A percentile compares a stretch with the other conserved stretches of the same genome.
phyloP scores from a whole-genome alignment of 2,888 invertebrate species.

The Autographa pulchrina region DNA sequence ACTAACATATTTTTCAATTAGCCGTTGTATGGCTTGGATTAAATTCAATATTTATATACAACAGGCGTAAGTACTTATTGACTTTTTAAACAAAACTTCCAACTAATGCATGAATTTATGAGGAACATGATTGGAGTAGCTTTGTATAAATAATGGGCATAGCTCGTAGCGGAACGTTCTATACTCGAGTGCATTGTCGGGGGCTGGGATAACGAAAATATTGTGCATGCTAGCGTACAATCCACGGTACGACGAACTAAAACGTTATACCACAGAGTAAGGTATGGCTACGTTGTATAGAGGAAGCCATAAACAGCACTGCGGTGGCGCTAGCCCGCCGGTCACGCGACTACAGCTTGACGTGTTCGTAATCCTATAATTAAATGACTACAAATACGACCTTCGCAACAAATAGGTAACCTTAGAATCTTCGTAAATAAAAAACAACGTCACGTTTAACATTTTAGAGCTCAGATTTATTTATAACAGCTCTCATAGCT shows the following conservation, averaged over 20 bases:
- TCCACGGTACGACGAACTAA: slow-evolving; percentile 34
- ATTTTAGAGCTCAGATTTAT: slow-evolving; percentile 4
- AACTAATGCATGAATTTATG: neutral
- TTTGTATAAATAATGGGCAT: neutral
- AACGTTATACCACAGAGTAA: slow-evolving; percentile 3
- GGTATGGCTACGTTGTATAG: slow-evolving; percentile 27
- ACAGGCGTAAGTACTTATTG: too few species aligned
- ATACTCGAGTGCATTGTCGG: slow-evolving; percentile 9
- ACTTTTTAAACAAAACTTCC: too few species aligned
- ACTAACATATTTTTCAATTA: too few species aligned
- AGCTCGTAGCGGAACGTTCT: slow-evolving; percentile 15
- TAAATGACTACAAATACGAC: slow-evolving; percentile 72
- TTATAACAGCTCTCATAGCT: neutral
- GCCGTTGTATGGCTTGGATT: too few species aligned
- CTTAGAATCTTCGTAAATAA: slow-evolving; percentile 50
- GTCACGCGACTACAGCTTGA: slow-evolving; percentile 66
- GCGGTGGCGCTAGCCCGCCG: slow-evolving; percentile 46
- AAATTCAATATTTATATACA: too few species aligned
- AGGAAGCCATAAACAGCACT: slow-evolving; percentile 60
- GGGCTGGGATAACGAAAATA: slow-evolving; percentile 24
- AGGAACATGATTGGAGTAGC: neutral
- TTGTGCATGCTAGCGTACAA: slow-evolving; percentile 38
- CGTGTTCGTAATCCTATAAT: slow-evolving; percentile 76
- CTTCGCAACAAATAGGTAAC: slow-evolving; percentile 54
- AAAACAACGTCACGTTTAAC: slow-evolving; percentile 26